Evolutionary conservation across 2,797 vertebrate species (phyloP).

Genomic region (Botia almorhae): DNA sequence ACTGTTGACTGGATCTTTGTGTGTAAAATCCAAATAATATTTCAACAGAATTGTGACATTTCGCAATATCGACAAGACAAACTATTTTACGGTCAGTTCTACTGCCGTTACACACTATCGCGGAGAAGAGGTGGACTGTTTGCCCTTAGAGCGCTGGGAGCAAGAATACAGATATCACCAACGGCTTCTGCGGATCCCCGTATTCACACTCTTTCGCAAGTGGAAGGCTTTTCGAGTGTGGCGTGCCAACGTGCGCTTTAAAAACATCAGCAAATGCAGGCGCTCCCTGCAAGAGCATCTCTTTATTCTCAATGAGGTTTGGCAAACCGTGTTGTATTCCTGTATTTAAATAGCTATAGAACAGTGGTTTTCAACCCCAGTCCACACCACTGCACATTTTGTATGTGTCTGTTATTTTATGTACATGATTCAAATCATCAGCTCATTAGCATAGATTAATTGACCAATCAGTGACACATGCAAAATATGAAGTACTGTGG

Average conservation of each 20-base stretch:
- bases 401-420: no score
- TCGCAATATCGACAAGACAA: slow-evolving; percentile 74
- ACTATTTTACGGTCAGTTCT: slow-evolving; percentile 78
- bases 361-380: not conserved
- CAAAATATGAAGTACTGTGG: no score
- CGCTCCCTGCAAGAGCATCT: slow-evolving; percentile 71
- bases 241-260: slow-evolving; percentile 78
- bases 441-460: no score
- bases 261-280: slow-evolving; percentile 73
- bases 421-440: no score
- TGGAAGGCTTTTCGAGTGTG: slow-evolving; percentile 84
- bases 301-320: slow-evolving; percentile 81
- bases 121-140: slow-evolving; percentile 66
- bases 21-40: not conserved
- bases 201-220: slow-evolving; percentile 81
- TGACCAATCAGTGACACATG: no score
- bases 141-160: slow-evolving; percentile 77
- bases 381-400: not conserved
- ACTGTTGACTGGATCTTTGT: not conserved
- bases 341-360: not conserved
- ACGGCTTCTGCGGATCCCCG: slow-evolving; percentile 79
- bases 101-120: slow-evolving; percentile 69
- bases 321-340: not conserved
- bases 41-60: slow-evolving; percentile 74
- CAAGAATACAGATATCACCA: slow-evolving; percentile 76